phyloP scores from a whole-genome alignment of 2,113 vertebrate genomes.

The Mesembrinibis cayennensis region DNA sequence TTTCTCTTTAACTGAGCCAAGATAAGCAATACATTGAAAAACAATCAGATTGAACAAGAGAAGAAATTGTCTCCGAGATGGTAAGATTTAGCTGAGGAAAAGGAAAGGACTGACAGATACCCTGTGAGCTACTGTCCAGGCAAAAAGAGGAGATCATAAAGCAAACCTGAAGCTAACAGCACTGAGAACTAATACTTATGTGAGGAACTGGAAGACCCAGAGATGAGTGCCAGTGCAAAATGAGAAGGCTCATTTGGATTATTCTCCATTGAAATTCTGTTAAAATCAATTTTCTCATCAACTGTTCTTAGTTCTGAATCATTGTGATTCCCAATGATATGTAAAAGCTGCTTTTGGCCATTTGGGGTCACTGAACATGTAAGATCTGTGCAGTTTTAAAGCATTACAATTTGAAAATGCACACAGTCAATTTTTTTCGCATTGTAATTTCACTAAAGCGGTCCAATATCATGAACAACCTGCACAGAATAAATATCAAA shows the following conservation, averaged over 20 bases:
- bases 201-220: neutral
- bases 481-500: neutral
- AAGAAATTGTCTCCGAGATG: neutral
- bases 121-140: neutral
- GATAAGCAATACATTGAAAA: neutral
- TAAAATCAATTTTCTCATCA: slow-evolving; percentile 42
- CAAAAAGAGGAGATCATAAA: neutral
- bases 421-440: neutral
- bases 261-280: neutral
- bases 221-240: neutral
- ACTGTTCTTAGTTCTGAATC: slow-evolving; percentile 6
- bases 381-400: neutral
- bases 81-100: neutral
- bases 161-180: neutral
- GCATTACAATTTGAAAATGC: neutral
- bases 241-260: neutral
- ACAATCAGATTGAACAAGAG: neutral
- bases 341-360: slow-evolving; percentile 34
- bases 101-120: neutral
- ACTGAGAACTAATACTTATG: neutral
- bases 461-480: neutral
- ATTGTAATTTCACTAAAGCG: slow-evolving; percentile 11
- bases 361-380: slow-evolving; percentile 12
- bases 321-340: neutral
- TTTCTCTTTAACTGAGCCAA: neutral